Base-by-base conservation (phyloP, 2,797 vertebrate species). In the Rhabdophis nuchalis region DNA sequence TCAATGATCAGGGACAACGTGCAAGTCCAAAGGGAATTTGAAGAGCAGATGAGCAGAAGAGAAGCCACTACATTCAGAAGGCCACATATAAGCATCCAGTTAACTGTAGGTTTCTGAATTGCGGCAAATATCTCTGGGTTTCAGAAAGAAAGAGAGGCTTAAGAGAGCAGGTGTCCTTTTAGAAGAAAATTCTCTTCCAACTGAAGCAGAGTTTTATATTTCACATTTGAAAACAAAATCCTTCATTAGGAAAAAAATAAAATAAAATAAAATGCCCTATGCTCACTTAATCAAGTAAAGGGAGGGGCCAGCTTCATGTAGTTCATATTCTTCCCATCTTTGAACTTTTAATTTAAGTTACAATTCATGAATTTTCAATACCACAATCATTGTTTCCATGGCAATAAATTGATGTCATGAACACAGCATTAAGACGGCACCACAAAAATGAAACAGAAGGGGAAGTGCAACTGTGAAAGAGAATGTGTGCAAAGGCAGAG, bases 341-440 rank as follows among this genome's bases (percentile, higher is more conserved):
- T 72, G 89, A 87, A 89, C 64, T 92, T 93, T 93, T 93, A 85
- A 85, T 86, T 93, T 61, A 94, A 93, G 89, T 86, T 91, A 92
- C 88, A 93, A 50, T 90, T 94, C 88, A 77, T 0, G 0, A 91
- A 93, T 92, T 87, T 53, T 68, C 92, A 89, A 93, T 92, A 20
- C 87, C 92, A 94, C 29, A 92, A 85, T 92, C 95, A 94, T 91
- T 95, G 96, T 95, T 95, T 95, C 95, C 92, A 95, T 96, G 91
- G 88, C 92, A 95, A 96, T 93, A 96, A 93, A 94, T 88, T 53
- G 93, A 94, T 89, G 91, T 90, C 92, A 61, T 92, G 36, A 89
- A 93, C 89, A 93, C 89, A 90, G 91, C 92, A 90, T 90, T 94
- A 88, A 95, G 86, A 93, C 57, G 85, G 95, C 54, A 93, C 41